Conservation (phyloP, 2,888 invertebrate species). For the Thalpophila matura region DNA sequence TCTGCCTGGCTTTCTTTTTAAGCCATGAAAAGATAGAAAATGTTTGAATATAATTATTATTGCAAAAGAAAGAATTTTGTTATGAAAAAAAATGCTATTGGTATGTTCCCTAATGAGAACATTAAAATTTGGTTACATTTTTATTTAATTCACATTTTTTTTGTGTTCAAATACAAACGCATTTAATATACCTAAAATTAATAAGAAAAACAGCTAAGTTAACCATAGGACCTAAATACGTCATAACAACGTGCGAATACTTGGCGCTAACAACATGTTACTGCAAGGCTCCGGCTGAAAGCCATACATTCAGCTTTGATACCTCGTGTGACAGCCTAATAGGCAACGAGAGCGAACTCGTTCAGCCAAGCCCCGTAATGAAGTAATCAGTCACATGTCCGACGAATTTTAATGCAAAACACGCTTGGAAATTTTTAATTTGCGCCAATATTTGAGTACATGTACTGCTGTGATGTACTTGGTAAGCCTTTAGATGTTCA, state of each 20-base stretch:
- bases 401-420: constrained; percentile 48
- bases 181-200: not conserved
- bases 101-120: too few relatives aligned
- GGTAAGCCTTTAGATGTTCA: constrained; percentile 21
- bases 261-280: constrained; percentile 26
- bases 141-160: too few relatives aligned
- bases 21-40: too few relatives aligned
- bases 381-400: constrained; percentile 58
- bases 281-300: constrained; percentile 31
- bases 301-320: constrained; percentile 53
- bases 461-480: too few relatives aligned
- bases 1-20: too few relatives aligned
- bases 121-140: too few relatives aligned
- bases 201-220: not conserved
- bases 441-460: constrained; percentile 42
- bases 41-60: too few relatives aligned
- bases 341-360: constrained; percentile 47
- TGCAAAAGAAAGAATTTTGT: too few relatives aligned
- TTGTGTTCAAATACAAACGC: too few relatives aligned
- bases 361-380: constrained; percentile 47
- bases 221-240: constrained; percentile 2
- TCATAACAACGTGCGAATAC: constrained; percentile 9
- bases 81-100: too few relatives aligned
- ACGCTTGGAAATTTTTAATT: constrained; percentile 50
- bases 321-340: constrained; percentile 53